A percentile compares a stretch with the other conserved stretches of the same genome.
phyloP scores from a whole-genome alignment of 2,888 invertebrate genomes.

The Tribolium freemani region DNA sequence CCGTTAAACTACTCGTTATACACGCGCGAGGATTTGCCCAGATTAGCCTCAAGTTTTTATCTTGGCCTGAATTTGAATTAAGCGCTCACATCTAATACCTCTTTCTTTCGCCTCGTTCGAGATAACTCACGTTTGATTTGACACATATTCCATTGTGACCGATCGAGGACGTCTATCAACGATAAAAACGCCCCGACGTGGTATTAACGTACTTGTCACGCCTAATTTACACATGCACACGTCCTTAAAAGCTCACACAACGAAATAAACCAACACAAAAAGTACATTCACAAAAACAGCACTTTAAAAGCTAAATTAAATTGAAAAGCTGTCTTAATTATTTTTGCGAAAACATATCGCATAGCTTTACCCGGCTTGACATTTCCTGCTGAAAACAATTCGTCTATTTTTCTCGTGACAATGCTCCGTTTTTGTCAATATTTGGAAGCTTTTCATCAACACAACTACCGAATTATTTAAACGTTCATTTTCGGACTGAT shows the following conservation, averaged over 20 bases:
- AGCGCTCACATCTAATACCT: constrained; percentile 20
- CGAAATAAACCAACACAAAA: too few species aligned
- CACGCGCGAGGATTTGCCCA: constrained; percentile 55
- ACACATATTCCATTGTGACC: constrained; percentile 30
- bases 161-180: constrained; percentile 27
- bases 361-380: background rate
- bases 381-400: background rate
- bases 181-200: constrained; percentile 16
- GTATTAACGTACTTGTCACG: constrained; percentile 15
- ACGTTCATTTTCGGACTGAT: background rate
- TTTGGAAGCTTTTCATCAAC: background rate
- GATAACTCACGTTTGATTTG: constrained; percentile 35
- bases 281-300: background rate
- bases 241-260: background rate
- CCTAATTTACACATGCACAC: background rate
- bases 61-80: constrained; percentile 7
- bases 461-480: background rate
- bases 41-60: constrained; percentile 56
- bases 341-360: background rate
- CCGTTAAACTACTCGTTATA: constrained; percentile 59
- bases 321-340: background rate
- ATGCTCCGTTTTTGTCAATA: background rate
- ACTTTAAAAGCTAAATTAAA: background rate
- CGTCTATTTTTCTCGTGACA: background rate
- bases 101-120: constrained; percentile 3